A percentile compares a stretch with the other conserved stretches of the same genome.
These are phyloP conservation scores for Mirza zaza DNA, from an alignment of 2,113 vertebrate species.

Conservation along the genomic window DNA sequence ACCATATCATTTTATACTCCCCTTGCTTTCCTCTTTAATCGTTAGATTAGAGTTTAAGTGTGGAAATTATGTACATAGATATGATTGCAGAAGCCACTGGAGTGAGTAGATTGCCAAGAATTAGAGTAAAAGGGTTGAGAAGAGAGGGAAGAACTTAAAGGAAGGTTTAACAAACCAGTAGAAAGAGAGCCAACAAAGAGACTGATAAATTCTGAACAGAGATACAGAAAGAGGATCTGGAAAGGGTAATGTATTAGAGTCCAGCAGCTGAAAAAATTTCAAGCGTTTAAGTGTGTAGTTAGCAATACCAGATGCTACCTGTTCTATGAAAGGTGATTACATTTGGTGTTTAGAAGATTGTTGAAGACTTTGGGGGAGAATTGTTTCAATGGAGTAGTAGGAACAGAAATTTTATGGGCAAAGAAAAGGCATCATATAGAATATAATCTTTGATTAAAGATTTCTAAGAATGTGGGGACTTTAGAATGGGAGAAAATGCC, in stretches of 20 bases:
- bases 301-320: neutral
- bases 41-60: neutral
- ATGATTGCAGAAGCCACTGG: neutral
- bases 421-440: neutral
- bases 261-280: neutral
- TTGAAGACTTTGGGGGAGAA: neutral
- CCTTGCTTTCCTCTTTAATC: neutral
- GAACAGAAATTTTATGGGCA: neutral
- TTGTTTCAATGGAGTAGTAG: neutral
- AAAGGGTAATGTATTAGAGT: neutral
- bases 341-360: neutral
- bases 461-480: neutral
- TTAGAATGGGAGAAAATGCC: neutral
- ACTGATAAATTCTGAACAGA: neutral
- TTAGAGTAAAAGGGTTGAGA: neutral
- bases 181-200: neutral
- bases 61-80: neutral
- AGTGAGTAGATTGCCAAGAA: neutral
- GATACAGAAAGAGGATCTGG: neutral
- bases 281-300: neutral
- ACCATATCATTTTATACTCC: neutral
- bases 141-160: neutral
- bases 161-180: neutral
- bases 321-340: neutral
- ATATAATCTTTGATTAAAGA: neutral